Percentiles rank a stretch among this genome's conserved stretches.
These are phyloP conservation scores for Eilema griseolum DNA, from an alignment of 2,888 invertebrate species.

Conservation along the genomic window DNA sequence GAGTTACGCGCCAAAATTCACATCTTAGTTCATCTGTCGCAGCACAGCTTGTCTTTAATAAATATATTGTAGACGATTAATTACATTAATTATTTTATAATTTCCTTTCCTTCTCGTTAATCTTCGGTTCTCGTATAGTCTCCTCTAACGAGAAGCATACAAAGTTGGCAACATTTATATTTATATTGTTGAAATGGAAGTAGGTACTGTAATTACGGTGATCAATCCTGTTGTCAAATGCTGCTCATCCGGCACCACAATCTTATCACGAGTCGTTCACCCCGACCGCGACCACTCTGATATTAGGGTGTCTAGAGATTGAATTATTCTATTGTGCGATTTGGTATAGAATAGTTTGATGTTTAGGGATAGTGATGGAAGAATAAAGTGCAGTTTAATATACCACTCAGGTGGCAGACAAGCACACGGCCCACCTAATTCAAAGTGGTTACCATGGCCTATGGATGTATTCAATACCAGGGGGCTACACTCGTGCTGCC, in stretches of 20 bases:
- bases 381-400: too few species aligned
- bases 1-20: too few species aligned
- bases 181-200: conserved; percentile 19
- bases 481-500: too few species aligned
- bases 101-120: not conserved
- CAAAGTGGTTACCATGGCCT: too few species aligned
- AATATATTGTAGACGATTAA: too few species aligned
- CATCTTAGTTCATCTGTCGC: too few species aligned
- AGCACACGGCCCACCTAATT: too few species aligned
- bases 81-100: not conserved
- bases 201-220: conserved; percentile 45
- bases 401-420: too few species aligned
- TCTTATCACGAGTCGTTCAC: conserved; percentile 57
- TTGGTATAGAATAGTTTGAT: not conserved
- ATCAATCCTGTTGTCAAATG: conserved; percentile 56
- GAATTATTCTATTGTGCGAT: conserved; percentile 2
- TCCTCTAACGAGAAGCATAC: not conserved
- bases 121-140: not conserved
- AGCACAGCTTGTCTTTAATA: too few species aligned
- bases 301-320: conserved; percentile 25
- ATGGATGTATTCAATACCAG: too few species aligned
- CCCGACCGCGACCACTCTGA: conserved; percentile 33
- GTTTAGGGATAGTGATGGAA: too few species aligned
- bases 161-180: conserved; percentile 17
- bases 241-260: conserved; percentile 50